These are phyloP conservation scores for Latheticus oryzae DNA, from an alignment of 2,888 invertebrate genomes.

Conservation along the genomic window DNA sequence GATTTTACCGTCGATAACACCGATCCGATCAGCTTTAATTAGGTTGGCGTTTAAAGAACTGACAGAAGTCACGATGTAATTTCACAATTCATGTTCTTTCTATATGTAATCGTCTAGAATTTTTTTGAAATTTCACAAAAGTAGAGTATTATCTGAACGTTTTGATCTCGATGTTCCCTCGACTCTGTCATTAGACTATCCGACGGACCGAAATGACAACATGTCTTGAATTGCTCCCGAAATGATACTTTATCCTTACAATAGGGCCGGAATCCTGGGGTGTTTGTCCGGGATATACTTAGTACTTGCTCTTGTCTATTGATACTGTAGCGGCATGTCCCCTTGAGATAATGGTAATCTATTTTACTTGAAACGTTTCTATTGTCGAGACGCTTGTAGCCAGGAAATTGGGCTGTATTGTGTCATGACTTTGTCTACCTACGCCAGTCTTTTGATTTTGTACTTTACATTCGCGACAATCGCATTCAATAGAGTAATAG, in stretches of 20 bases:
- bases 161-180: constrained; percentile 45
- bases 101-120: constrained; percentile 5
- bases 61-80: constrained; percentile 28
- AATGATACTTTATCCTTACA: constrained; percentile 56
- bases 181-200: constrained; percentile 52
- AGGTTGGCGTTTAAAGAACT: constrained; percentile 26
- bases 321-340: constrained; percentile 44
- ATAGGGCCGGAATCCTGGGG: constrained; percentile 50
- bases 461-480: constrained; percentile 6
- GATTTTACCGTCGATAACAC: constrained; percentile 17
- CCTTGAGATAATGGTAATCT: constrained; percentile 41
- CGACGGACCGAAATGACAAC: constrained; percentile 52
- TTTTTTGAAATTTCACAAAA: constrained; percentile 17
- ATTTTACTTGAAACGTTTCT: constrained; percentile 39
- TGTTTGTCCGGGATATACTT: constrained; percentile 54
- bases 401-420: constrained; percentile 36
- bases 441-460: constrained; percentile 17
- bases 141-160: constrained; percentile 45
- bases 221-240: constrained; percentile 52
- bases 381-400: constrained; percentile 36
- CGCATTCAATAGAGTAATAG: no score
- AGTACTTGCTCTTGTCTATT: constrained; percentile 42
- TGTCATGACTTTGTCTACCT: constrained; percentile 31
- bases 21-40: constrained; percentile 29
- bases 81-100: constrained; percentile 26